phyloP scores from a whole-genome alignment of 2,113 vertebrate genomes.

The Chelonoidis abingdonii region DNA sequence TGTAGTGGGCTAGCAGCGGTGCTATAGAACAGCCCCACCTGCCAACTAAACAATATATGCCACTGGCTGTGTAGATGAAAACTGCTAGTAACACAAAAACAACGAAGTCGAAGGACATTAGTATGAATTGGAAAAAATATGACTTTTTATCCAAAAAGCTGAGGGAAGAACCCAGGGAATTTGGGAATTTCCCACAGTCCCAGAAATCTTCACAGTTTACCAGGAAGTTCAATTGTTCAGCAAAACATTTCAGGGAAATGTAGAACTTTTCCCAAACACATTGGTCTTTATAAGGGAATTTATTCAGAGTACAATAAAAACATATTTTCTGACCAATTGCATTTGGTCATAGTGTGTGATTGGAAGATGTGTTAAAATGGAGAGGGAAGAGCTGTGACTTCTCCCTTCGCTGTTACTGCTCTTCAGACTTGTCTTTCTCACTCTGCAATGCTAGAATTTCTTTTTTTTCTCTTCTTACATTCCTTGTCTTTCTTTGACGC shows the following conservation, averaged over 20 bases:
- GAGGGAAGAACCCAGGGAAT: neutral
- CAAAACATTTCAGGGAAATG: neutral
- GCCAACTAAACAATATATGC: neutral
- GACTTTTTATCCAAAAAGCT: neutral
- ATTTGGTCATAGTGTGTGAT: neutral
- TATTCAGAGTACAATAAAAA: neutral
- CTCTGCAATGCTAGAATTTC: neutral
- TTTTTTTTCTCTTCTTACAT: accelerated
- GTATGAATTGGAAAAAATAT: neutral
- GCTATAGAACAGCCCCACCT: neutral
- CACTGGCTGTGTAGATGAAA: neutral
- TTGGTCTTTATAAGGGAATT: neutral
- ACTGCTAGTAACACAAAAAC: neutral
- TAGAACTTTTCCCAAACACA: neutral
- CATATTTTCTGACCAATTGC: neutral
- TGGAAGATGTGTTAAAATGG: neutral
- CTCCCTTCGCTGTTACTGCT: neutral
- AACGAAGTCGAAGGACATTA: slow-evolving; percentile 2
- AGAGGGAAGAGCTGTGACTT: neutral
- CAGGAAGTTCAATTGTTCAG: neutral
- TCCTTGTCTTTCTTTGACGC: neutral
- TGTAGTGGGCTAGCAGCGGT: neutral
- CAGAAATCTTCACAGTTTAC: neutral
- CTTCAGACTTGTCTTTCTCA: accelerated
- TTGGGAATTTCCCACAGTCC: neutral